Base-by-base conservation (phyloP, 1,140 invertebrate species). In the Cheumatopsyche charites region DNA sequence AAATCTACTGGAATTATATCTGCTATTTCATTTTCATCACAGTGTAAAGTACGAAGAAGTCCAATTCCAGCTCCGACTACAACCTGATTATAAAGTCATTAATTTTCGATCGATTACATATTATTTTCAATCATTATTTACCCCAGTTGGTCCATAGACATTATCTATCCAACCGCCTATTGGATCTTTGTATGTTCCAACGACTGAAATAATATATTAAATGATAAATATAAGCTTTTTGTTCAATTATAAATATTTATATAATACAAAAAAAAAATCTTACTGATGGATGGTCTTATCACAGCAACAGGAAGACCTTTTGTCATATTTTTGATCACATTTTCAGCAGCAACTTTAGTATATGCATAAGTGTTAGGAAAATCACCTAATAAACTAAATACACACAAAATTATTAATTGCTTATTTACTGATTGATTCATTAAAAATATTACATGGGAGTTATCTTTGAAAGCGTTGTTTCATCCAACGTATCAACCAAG, bases 151-250 rank as follows among this genome's bases (percentile, higher is more conserved):
- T 63, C 95, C 95, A 80, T 97, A 97, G 76, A 95, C 88, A 78
- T 98, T 98, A 80, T 98, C 95, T 61, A 97, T 94, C 93, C 94
- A 96, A n/a, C 92, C 91, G 26, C 82, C 77, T 0, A 89, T 78
- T 0, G 90, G 90, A 75, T 96, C 94, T 72, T 88, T 88, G 79
- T 90, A 90, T 13, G 93, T 92, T 1, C 91, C 91, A 25, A 95
- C 90, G 19, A 97, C 94, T 91, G 80, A 29, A 83, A 84, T 43
- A 66, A 23, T 58, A 25, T 25, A 25, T 21, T 58, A 25, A 13
- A 21, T 58, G 23, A 58, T 17, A 13, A 47, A 63, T 23, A 36
- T 29, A 4, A 5, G 17, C 13, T 15, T 49, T 49, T 49, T 49
- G 4, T 36, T 36, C 29, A 36, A 36, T 36, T 36, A 4, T 36